A percentile compares a stretch with the other conserved stretches of the same genome.
phyloP scores from a whole-genome alignment of 2,888 invertebrate species.

The Loripinus fragilis region DNA sequence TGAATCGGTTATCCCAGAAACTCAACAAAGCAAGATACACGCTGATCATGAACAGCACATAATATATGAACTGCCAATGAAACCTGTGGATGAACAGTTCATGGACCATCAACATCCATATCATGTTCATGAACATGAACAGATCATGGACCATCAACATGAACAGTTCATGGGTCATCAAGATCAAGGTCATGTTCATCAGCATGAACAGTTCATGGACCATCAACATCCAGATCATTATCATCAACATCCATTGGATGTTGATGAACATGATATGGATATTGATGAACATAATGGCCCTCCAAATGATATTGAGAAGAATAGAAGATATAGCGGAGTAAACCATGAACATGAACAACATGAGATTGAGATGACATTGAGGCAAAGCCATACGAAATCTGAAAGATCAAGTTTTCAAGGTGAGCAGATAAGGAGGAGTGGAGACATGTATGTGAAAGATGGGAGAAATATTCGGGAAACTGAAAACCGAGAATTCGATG shows the following conservation, averaged over 20 bases:
- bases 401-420: neutral
- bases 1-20: neutral
- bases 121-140: neutral
- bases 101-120: too few relatives aligned
- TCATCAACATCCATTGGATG: neutral
- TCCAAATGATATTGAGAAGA: neutral
- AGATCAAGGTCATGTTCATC: neutral
- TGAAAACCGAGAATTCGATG: neutral
- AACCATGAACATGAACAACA: neutral
- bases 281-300: neutral
- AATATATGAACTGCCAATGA: conserved; percentile 1
- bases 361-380: neutral
- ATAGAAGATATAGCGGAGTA: neutral
- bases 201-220: neutral
- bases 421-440: neutral
- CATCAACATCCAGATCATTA: neutral
- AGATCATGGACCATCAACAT: neutral
- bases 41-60: neutral
- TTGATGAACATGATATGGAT: neutral
- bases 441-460: neutral
- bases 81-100: neutral
- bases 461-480: neutral
- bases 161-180: neutral
- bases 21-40: neutral
- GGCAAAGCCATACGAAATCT: neutral